Conservation (phyloP, 2,888 invertebrate genomes). For the Pasiphila rectangulata region DNA sequence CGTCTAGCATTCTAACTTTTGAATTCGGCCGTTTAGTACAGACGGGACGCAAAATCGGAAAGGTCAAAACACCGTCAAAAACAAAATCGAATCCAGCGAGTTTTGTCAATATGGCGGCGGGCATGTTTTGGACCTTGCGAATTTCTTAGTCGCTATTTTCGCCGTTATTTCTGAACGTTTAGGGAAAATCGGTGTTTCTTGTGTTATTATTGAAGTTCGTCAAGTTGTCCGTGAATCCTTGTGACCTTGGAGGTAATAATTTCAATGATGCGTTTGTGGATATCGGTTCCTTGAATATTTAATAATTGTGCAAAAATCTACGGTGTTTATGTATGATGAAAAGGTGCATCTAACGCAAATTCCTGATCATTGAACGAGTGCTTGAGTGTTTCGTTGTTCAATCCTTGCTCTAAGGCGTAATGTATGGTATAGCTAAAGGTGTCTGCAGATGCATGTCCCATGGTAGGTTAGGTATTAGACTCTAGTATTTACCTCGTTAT, state of each 20-base stretch:
- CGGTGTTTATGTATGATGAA: slow-evolving; percentile 20
- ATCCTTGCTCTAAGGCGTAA: no score
- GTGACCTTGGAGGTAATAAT: slow-evolving; percentile 39
- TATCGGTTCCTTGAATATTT: slow-evolving; percentile 13
- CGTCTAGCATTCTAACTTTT: slow-evolving; percentile 41
- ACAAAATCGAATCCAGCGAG: slow-evolving; percentile 64
- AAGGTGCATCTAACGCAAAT: no score
- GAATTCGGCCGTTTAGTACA: slow-evolving; percentile 56
- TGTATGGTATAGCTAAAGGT: no score
- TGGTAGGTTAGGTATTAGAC: no score
- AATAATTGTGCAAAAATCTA: slow-evolving; percentile 41
- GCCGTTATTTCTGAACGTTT: slow-evolving; percentile 20
- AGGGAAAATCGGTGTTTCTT: slow-evolving; percentile 20
- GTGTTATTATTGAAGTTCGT: slow-evolving; percentile 25
- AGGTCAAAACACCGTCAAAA: slow-evolving; percentile 77
- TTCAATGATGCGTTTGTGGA: slow-evolving; percentile 24
- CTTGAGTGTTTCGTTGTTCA: no score
- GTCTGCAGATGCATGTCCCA: no score
- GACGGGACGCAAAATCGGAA: slow-evolving; percentile 72
- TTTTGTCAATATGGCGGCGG: slow-evolving; percentile 73
- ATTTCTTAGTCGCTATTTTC: slow-evolving; percentile 46
- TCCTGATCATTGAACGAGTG: no score
- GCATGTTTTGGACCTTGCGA: slow-evolving; percentile 50
- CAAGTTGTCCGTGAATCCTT: slow-evolving; percentile 23
- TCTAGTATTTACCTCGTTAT: no score